Evolutionary conservation across 2,888 invertebrate species (phyloP).

Genomic region (Stenotaenia linearis): DNA sequence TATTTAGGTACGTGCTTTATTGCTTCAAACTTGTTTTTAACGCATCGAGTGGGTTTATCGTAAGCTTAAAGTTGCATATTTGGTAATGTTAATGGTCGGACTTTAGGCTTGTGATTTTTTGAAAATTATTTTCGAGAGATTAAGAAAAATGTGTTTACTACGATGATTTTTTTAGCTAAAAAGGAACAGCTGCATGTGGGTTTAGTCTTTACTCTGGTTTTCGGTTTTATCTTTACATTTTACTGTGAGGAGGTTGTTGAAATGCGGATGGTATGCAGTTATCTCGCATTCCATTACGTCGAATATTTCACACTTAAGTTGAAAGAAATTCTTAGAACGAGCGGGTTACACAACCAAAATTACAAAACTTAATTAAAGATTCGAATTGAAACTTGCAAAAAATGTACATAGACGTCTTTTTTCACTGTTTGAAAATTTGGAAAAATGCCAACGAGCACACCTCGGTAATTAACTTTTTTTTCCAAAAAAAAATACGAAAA

Average conservation of each 20-base stretch:
- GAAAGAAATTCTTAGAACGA: not conserved
- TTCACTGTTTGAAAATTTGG: not conserved
- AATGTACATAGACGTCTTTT: not conserved
- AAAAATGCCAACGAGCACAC: not conserved
- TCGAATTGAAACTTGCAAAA: not conserved
- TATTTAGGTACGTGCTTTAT: not conserved
- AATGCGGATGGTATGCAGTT: not conserved
- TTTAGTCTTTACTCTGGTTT: not conserved
- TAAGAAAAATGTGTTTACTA: too few relatives aligned
- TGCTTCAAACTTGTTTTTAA: not conserved
- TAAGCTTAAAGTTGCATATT: not conserved
- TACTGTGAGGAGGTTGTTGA: not conserved
- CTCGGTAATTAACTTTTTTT: not conserved
- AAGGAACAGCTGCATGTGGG: not conserved
- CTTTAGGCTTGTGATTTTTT: not conserved
- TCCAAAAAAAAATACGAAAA: not conserved
- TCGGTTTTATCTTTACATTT: not conserved
- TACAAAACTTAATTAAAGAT: not conserved
- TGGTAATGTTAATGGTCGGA: not conserved
- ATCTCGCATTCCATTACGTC: not conserved
- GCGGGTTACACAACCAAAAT: not conserved
- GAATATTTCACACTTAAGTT: not conserved
- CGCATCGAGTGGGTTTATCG: not conserved
- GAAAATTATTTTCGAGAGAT: not conserved
- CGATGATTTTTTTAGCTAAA: too few relatives aligned